These are phyloP conservation scores for Eciton burchellii DNA, from an alignment of 1,140 invertebrate species.

Conservation along the genomic window DNA sequence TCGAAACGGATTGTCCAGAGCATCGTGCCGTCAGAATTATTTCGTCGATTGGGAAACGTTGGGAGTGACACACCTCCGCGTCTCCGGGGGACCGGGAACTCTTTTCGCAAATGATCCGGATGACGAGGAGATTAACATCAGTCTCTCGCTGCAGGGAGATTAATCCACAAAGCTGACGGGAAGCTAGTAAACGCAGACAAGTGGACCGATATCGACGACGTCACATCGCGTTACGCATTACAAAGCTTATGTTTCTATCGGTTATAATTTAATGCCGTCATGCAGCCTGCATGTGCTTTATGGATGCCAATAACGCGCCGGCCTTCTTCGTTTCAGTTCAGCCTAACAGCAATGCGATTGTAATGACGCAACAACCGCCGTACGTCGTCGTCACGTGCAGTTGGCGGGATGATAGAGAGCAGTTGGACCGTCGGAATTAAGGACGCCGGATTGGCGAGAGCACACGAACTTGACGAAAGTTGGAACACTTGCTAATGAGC, in stretches of 20 bases:
- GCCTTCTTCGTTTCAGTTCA: conserved; percentile 46
- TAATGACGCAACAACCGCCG: conserved; percentile 40
- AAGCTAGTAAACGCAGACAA: neutral
- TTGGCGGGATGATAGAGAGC: conserved; percentile 51
- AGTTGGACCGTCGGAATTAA: conserved; percentile 34
- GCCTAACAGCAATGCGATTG: conserved; percentile 22
- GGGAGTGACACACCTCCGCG: neutral
- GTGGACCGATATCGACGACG: neutral
- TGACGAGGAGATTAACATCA: too few species aligned
- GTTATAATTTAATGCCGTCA: conserved; percentile 39
- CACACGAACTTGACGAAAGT: conserved; percentile 76
- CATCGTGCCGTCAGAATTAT: neutral
- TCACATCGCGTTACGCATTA: neutral
- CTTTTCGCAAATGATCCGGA: neutral
- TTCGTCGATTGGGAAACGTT: neutral
- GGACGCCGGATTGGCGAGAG: conserved; percentile 15
- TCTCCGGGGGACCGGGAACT: too few species aligned
- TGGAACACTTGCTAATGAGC: conserved; percentile 82
- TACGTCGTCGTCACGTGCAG: conserved; percentile 53
- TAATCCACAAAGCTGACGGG: neutral
- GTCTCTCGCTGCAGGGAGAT: neutral
- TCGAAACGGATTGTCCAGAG: neutral
- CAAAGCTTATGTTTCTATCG: conserved; percentile 1
- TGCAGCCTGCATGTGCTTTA: conserved; percentile 31
- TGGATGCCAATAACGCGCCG: conserved; percentile 45